phyloP scores from a whole-genome alignment of 2,888 invertebrate species.

The Amiota minor region DNA sequence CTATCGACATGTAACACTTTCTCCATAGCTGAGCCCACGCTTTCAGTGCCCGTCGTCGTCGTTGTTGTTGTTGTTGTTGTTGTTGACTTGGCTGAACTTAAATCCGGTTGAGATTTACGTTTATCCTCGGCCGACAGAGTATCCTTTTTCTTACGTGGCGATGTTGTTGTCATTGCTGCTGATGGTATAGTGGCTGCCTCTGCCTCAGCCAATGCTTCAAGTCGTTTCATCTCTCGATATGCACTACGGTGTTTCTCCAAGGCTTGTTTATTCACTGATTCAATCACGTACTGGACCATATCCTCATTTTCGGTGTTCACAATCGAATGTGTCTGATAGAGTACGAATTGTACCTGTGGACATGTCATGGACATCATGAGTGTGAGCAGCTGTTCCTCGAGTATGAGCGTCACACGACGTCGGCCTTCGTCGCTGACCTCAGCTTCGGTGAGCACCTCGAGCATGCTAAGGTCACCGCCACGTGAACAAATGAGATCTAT shows the following conservation, averaged over 20 bases:
- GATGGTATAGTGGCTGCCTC: slow-evolving; percentile 69
- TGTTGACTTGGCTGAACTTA: slow-evolving; percentile 34
- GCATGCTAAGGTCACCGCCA: slow-evolving; percentile 84
- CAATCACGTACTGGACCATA: slow-evolving; percentile 81
- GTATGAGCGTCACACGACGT: slow-evolving; percentile 78
- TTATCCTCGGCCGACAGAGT: slow-evolving; percentile 51
- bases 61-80: neutral
- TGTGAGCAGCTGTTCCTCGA: slow-evolving; percentile 84
- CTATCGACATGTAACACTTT: slow-evolving; percentile 48
- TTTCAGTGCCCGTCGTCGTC: slow-evolving; percentile 9
- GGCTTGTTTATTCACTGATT: slow-evolving; percentile 82
- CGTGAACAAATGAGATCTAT: slow-evolving; percentile 87
- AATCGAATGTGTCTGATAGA: slow-evolving; percentile 88
- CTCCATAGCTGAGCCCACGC: slow-evolving; percentile 14
- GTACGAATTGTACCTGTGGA: slow-evolving; percentile 86
- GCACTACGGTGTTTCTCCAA: slow-evolving; percentile 79
- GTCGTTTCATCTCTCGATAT: slow-evolving; percentile 64
- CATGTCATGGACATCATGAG: slow-evolving; percentile 83
- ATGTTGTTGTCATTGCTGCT: slow-evolving; percentile 59
- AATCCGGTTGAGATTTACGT: slow-evolving; percentile 45
- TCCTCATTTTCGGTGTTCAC: slow-evolving; percentile 83
- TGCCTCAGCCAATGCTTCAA: slow-evolving; percentile 68
- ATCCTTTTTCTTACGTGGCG: slow-evolving; percentile 60
- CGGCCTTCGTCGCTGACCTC: slow-evolving; percentile 78
- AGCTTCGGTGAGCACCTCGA: slow-evolving; percentile 83